Base-by-base conservation (phyloP, 2,888 invertebrate species). In the Torymus texanus region DNA sequence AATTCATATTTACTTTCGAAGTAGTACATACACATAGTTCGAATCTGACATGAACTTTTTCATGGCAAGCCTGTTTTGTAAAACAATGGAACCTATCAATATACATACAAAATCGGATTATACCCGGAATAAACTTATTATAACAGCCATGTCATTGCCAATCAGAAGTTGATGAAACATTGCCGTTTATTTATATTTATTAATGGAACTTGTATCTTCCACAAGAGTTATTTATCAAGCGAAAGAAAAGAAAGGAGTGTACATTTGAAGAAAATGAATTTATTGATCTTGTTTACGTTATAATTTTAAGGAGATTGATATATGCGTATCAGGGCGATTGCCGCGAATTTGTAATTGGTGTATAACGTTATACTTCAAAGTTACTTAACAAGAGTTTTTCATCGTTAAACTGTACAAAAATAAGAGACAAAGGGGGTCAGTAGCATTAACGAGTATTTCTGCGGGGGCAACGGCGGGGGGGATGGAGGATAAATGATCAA, bases 331-430 rank as follows among this genome's bases (percentile, higher is more conserved):
- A 53, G 59, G 18, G 73, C 29, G 18, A 14, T 24, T 62, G 62
- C 53, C 59, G 16, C 29, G 11, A 62, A 62, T 63, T 74, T 65
- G 53, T 71, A 67, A 55, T 80, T 73, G 67, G 29, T 80, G 76
- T 76, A 41, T 41, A 72, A 75, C 51, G 51, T 72, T 66, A 59
- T 63, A 67, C 56, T 67, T 68, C 73, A 66, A 71, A 67, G 67
- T 29, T 76, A 76, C 24, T 53, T 53, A 63, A 55, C 66, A 59
- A 63, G 53, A 61, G 68, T 4, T 72, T 14, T 71, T 55, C 56
- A 68, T 76, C 55, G 70, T 68, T 80, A 29, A 73, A 51, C 50
- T 80, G 80, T 80, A 80, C 73, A 76, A 71, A 80, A 67, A 21
- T 21, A 41, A 50, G 50, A 5, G 16, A 12, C 21, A 53, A 16